These are phyloP conservation scores for Uria aalge DNA, from an alignment of 2,113 vertebrate species.

Conservation along the genomic window DNA sequence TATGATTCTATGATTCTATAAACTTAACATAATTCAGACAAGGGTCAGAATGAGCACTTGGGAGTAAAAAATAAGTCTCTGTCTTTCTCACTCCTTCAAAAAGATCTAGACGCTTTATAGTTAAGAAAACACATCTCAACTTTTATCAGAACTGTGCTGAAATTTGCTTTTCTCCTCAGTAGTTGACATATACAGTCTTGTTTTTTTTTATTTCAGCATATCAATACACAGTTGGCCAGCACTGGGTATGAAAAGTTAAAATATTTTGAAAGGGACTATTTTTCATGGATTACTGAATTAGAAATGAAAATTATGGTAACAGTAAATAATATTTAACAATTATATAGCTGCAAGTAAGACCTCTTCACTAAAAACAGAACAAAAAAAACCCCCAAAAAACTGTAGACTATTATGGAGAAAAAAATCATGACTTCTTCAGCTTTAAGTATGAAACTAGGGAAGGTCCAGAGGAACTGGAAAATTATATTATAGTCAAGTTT, in stretches of 20 bases:
- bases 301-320: background rate
- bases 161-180: background rate
- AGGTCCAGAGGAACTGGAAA: background rate
- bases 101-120: background rate
- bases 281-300: background rate
- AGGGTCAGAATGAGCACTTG: background rate
- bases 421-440: background rate
- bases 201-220: background rate
- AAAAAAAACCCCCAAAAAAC: rapidly evolving
- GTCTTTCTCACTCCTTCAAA: background rate
- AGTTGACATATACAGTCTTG: background rate
- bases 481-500: background rate
- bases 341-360: background rate
- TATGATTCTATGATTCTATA: background rate
- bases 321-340: background rate
- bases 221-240: background rate
- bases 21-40: background rate
- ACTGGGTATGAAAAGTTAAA: background rate
- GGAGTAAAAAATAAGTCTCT: background rate
- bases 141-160: background rate
- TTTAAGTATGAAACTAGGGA: background rate
- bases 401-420: background rate
- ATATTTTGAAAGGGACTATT: background rate
- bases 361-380: background rate
- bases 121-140: background rate